These are phyloP conservation scores for Agrotis puta DNA, from an alignment of 2,888 invertebrate species.

Conservation along the genomic window DNA sequence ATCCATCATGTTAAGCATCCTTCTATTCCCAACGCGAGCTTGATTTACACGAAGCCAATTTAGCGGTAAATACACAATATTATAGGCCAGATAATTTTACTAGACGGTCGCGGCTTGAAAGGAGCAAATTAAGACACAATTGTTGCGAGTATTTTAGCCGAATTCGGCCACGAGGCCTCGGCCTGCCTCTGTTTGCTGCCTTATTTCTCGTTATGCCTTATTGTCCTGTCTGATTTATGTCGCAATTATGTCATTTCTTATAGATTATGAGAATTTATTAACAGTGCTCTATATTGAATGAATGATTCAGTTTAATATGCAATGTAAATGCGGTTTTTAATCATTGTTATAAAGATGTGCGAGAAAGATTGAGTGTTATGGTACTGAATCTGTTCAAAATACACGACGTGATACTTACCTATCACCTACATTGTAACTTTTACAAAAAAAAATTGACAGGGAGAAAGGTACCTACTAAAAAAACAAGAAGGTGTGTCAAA, in stretches of 20 bases:
- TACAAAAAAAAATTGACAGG: no score
- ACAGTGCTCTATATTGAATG: conserved; percentile 3
- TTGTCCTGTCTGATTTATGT: conserved; percentile 69
- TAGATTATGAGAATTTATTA: conserved; percentile 46
- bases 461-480: no score
- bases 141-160: conserved; percentile 74
- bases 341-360: neutral
- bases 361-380: neutral
- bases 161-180: conserved; percentile 4
- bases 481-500: no score
- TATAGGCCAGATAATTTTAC: conserved; percentile 72
- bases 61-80: conserved; percentile 72
- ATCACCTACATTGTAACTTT: no score
- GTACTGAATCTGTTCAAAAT: neutral
- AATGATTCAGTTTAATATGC: conserved; percentile 20
- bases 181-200: conserved; percentile 51
- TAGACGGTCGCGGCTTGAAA: conserved; percentile 71
- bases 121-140: conserved; percentile 77
- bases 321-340: conserved; percentile 5
- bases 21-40: conserved; percentile 42
- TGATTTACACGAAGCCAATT: conserved; percentile 72
- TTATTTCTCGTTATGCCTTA: conserved; percentile 72
- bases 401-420: neutral
- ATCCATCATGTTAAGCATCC: conserved; percentile 24
- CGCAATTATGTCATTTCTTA: conserved; percentile 57